Evolutionary conservation across 2,888 invertebrate genomes (phyloP).

Genomic region (Limnephilus rhombicus): DNA sequence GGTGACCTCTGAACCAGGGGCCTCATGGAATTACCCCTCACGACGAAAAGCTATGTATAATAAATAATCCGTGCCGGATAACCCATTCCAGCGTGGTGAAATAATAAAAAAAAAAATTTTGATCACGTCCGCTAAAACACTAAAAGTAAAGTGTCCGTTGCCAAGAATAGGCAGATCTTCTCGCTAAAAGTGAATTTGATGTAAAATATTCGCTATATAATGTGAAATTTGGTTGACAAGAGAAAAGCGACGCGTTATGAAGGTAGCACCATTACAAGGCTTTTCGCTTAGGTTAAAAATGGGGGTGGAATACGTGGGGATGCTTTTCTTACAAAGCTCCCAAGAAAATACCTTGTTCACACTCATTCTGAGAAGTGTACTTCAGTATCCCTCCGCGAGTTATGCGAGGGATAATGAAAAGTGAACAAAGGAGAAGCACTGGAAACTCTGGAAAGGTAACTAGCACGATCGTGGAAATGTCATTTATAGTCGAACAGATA

Average conservation of each 20-base stretch:
- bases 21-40: background rate
- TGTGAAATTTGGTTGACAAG: slow-evolving; percentile 40
- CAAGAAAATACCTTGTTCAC: background rate
- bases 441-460: background rate
- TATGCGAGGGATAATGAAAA: background rate
- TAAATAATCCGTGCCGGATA: background rate
- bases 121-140: background rate
- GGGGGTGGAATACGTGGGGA: slow-evolving; percentile 8
- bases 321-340: background rate
- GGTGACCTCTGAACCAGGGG: background rate
- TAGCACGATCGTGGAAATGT: background rate
- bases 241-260: slow-evolving; percentile 20
- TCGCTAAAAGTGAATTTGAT: background rate
- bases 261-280: slow-evolving; percentile 43
- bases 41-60: background rate
- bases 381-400: background rate
- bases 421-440: background rate
- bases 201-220: slow-evolving; percentile 6
- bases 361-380: background rate
- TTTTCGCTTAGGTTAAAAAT: slow-evolving; percentile 50
- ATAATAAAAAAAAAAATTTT: background rate
- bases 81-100: background rate
- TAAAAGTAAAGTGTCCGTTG: background rate
- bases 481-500: too few species aligned
- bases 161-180: slow-evolving; percentile 12